Base-by-base conservation (phyloP, 1,140 invertebrate species). In the Aplysia californica region DNA sequence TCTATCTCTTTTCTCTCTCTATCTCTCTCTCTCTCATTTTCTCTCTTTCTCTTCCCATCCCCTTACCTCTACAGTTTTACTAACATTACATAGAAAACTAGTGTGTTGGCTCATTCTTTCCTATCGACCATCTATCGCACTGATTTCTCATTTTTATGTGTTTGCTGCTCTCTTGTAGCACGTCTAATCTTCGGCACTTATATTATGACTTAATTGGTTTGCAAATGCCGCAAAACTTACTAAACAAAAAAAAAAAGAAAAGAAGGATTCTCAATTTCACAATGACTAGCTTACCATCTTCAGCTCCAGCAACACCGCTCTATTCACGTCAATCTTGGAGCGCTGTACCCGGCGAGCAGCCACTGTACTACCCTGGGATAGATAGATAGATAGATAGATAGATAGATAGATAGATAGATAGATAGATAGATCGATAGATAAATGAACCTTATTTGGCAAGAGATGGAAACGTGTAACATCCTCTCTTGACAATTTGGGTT, bases 281-380 rank as follows among this genome's bases (percentile, higher is more conserved):
- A 26, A 36, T 33, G n/a, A n/a, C n/a, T n/a, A n/a, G 3, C 39
- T 59, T 65, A 82, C 82, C 80, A 75, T 66, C 50, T 80, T 80
- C 18, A 83, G 59, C 70, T 83, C 80, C 23, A 78, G 39, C 20
- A 83, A 41, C 23, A 83, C 71, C 4, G 72, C 29, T n/a, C 80
- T 69, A 3, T 70, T 79, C 21, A 83, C 23, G 44, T 80, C 80
- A 33, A 83, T 33, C 38, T 80, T 80, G 21, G 50, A 44, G 6
- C 38, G 44, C n/a, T 58, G 18, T 0, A 78, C 18, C 70, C 69
- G 69, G 64, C 75, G 76, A n/a, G 80, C 68, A 23, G 78, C 78
- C 0, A 81, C 82, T 15, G 56, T 33, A 15, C 36, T 31, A 5
- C 79, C 82, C 80, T 83, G 31, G 31, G 6, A 59, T 29, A 55